Conservation (phyloP, 2,888 invertebrate genomes). For the Chymomyza procnemis region DNA sequence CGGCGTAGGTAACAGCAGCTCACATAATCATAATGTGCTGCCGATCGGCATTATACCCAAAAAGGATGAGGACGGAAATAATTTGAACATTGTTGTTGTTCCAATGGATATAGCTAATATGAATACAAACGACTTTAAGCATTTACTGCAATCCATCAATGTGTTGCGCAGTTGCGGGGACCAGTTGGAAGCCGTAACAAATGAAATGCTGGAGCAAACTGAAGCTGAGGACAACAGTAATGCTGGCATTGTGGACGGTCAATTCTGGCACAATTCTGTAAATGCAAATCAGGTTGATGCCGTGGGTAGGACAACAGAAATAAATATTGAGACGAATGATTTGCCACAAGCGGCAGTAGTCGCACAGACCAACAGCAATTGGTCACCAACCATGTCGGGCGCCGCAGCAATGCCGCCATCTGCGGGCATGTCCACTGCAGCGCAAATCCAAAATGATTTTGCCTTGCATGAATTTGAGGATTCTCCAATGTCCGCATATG, state of each 20-base stretch:
- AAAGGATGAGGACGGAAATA: constrained; percentile 28
- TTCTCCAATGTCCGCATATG: not conserved
- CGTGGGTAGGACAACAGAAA: constrained; percentile 12
- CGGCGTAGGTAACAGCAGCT: not conserved
- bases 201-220: not conserved
- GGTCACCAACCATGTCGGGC: not conserved
- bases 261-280: constrained; percentile 22
- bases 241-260: not conserved
- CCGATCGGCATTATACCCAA: constrained; percentile 54
- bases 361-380: not conserved
- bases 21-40: constrained; percentile 11
- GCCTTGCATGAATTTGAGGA: constrained; percentile 30
- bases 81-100: constrained; percentile 65
- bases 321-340: not conserved
- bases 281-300: constrained; percentile 27
- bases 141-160: constrained; percentile 57
- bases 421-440: constrained; percentile 8
- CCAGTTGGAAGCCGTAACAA: constrained; percentile 46
- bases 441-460: constrained; percentile 16
- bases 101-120: constrained; percentile 57
- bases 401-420: not conserved
- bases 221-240: not conserved
- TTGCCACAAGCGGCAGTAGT: not conserved
- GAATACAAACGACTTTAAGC: constrained; percentile 47
- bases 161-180: constrained; percentile 52